Evolutionary conservation across 1,140 invertebrate species (phyloP), one percentile per base, ranked within the genome.

Genomic region (Acyrthosiphon pisum): DNA sequence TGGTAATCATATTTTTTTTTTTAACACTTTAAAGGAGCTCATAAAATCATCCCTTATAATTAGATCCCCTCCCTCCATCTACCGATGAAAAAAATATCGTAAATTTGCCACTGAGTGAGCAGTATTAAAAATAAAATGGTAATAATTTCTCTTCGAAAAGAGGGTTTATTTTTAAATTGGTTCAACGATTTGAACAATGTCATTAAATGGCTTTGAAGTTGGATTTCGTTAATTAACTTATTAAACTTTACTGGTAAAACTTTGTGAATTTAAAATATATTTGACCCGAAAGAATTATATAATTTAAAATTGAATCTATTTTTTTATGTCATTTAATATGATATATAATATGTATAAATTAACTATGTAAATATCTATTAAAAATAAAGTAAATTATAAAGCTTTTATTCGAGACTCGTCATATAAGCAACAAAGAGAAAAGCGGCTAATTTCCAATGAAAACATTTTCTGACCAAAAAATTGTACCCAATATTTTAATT

Each of bases 121-220:
- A 41, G 81, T 83, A 83, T 83, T 37, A 37, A 83, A 41, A 83
- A 37, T 83, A 83, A 83, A 41, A 83, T 83, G 81, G 81, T 83
- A 20, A 83, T 83, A 83, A 83, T 83, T 83, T 83, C 81, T 41
- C 81, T 83, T 83, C 81, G 22, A 83, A 41, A 81, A 83, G 20
- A 35, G n/a, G 81, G 60, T 41, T 83, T 83, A 83, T 83, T 83
- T 83, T 83, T 83, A 22, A 83, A 83, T 83, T 22, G 37, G 81
- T 83, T 41, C 37, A 83, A 83, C 37, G 35, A 83, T 41, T 83
- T 83, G 60, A 76, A 83, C 37, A 83, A 83, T 83, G n/a, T 41
- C 81, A 83, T 83, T 83, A 83, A 83, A 83, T 41, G 22, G 30
- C 37, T 83, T 83, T 83, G 37, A 83, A 83, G 35, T 83, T 23